A percentile compares a stretch with the other conserved stretches of the same genome.
Evolutionary conservation across 2,797 vertebrate species (phyloP).

Genomic region (Eospalax fontanierii): DNA sequence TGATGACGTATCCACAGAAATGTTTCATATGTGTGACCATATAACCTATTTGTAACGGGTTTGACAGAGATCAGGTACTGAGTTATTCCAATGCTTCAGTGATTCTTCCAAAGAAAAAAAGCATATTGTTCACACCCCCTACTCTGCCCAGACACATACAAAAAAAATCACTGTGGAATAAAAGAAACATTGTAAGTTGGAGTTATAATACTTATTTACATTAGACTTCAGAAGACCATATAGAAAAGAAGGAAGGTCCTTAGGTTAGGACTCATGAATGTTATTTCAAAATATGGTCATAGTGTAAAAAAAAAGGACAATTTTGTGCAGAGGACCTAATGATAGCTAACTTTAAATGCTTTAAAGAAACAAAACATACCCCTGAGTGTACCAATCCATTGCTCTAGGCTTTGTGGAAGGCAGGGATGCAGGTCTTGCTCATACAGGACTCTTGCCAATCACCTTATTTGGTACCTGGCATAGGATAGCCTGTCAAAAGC

Average conservation of each 20-base stretch:
- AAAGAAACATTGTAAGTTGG: neutral
- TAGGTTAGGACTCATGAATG: neutral
- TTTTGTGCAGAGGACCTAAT: neutral
- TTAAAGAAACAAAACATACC: neutral
- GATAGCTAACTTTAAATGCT: neutral
- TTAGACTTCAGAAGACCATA: neutral
- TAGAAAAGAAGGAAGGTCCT: neutral
- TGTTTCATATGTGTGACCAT: slow-evolving; percentile 66
- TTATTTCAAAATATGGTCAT: neutral
- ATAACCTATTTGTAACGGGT: neutral
- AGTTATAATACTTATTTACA: slow-evolving; percentile 32
- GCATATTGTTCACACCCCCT: neutral
- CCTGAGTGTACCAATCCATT: neutral
- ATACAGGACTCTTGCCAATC: neutral
- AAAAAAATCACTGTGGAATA: slow-evolving; percentile 37
- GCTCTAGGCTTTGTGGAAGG: neutral
- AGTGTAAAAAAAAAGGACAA: too few species aligned
- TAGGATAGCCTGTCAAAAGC: slow-evolving; percentile 17
- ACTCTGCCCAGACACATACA: too few species aligned
- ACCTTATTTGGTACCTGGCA: neutral
- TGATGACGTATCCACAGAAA: slow-evolving; percentile 71
- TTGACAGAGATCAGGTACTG: neutral
- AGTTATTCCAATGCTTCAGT: slow-evolving; percentile 43
- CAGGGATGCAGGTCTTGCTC: neutral
- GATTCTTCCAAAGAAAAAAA: neutral